These are phyloP conservation scores for Halisarca cf. caerulea DNA, from an alignment of 37 sponge, comb jelly and placozoan genomes.

Conservation along the genomic window DNA sequence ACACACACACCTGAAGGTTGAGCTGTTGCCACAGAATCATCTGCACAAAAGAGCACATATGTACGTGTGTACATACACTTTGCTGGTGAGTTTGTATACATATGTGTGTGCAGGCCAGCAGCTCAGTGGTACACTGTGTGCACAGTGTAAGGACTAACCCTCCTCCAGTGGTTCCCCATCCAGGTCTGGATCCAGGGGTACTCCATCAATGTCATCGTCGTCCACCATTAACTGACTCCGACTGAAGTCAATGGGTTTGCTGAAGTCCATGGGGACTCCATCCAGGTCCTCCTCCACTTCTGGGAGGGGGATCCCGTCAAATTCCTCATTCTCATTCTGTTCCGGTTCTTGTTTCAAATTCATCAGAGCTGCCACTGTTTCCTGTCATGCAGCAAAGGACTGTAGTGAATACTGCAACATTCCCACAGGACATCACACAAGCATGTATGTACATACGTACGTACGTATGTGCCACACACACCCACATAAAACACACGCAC, in stretches of 20 bases:
- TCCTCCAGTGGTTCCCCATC: constrained; percentile 45
- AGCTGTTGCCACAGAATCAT: neutral
- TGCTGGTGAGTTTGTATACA: too few relatives aligned
- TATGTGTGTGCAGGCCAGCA: too few relatives aligned
- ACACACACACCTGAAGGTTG: constrained; percentile 7
- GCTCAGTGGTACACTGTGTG: neutral
- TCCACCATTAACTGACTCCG: constrained; percentile 35
- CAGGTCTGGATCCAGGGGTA: constrained; percentile 44
- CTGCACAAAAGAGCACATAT: neutral
- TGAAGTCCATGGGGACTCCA: constrained; percentile 64
- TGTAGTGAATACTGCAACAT: neutral
- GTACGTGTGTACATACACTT: neutral
- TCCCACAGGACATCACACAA: neutral
- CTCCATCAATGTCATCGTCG: constrained; percentile 62
- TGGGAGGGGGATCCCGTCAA: constrained; percentile 5
- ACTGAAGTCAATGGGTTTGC: constrained; percentile 71
- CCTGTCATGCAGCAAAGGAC: constrained; percentile 23
- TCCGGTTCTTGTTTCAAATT: neutral
- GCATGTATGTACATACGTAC: neutral
- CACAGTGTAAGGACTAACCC: neutral
- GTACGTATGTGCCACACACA: neutral
- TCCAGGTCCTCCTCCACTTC: neutral
- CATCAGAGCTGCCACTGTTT: constrained; percentile 77
- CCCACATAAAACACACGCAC: too few relatives aligned
- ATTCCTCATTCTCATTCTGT: neutral